These are phyloP conservation scores for Rotaria socialis DNA, from an alignment of 2,888 invertebrate species.

Conservation along the genomic window DNA sequence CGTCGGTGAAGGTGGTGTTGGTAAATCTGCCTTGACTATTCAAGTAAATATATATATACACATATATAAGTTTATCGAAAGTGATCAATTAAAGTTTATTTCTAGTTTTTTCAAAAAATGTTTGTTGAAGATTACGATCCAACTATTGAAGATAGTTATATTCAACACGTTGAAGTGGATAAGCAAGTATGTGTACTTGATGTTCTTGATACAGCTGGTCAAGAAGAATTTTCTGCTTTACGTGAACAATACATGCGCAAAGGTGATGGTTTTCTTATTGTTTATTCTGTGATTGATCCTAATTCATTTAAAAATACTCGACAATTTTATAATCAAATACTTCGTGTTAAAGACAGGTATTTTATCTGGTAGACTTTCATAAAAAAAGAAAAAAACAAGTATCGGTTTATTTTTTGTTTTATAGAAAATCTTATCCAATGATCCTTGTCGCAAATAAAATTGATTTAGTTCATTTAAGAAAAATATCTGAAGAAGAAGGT, in stretches of 20 bases:
- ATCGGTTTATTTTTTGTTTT: neutral
- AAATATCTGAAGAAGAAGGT: slow-evolving; percentile 76
- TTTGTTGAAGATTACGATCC: slow-evolving; percentile 92
- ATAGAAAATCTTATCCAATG: slow-evolving; percentile 78
- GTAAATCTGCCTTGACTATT: slow-evolving; percentile 85
- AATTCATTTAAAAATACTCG: slow-evolving; percentile 82
- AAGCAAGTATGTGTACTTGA: slow-evolving; percentile 84
- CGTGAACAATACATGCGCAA: slow-evolving; percentile 77
- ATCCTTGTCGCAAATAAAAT: slow-evolving; percentile 86
- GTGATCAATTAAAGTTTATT: slow-evolving; percentile 69
- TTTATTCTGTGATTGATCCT: slow-evolving; percentile 84
- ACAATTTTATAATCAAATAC: slow-evolving; percentile 81
- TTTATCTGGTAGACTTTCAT: neutral
- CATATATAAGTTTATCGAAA: too few species aligned
- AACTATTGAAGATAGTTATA: slow-evolving; percentile 88
- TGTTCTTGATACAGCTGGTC: slow-evolving; percentile 81
- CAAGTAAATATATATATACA: slow-evolving; percentile 82
- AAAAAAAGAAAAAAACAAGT: neutral
- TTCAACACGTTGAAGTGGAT: slow-evolving; percentile 86
- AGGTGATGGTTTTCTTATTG: slow-evolving; percentile 85
- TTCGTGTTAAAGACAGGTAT: slow-evolving; percentile 75
- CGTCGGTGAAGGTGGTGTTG: slow-evolving; percentile 84
- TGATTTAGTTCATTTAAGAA: slow-evolving; percentile 75
- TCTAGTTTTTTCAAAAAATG: slow-evolving; percentile 87
- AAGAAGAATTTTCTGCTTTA: slow-evolving; percentile 90